Base-by-base conservation (phyloP, 1,140 invertebrate genomes). In the Drosophila nasuta region DNA sequence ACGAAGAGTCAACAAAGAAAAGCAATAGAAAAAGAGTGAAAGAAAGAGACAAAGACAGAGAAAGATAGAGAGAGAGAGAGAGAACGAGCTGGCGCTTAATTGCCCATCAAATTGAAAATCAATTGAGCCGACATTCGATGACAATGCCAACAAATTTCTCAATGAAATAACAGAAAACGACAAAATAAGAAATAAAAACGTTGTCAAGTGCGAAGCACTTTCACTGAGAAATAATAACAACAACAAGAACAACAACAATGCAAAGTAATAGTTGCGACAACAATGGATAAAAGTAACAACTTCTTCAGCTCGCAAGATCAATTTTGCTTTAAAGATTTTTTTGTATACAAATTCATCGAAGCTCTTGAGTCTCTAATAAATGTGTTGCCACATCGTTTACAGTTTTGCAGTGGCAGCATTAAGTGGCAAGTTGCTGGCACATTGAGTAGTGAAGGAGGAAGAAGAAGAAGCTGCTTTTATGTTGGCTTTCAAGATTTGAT, bases 81-180 rank as follows among this genome's bases (percentile, higher is more conserved):
- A 3, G 6, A 54, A 8, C 2, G 17, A 13, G 7, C 5, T 38
- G 20, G n/a, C 38, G 71, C 57, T 57, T 74, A 69, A 74, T 71
- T 65, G 62, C 41, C 17, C 30, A 49, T 65, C 41, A n/a, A 71
- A 65, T 74, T 74, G 71, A 15, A 74, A 69, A 62, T 74, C 71
- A 74, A 74, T 74, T 74, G 65, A 74, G 30, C 43, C 38, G 54
- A 38, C 46, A 65, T 6, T 49, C 30, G 63, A 51, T 59, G 64
- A 68, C 56, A 68, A 74, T 56, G 41, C 41, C 43, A 57, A 62
- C 41, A 59, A 73, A 38, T 54, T 46, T 52, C 52, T 51, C 28
- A 41, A 66, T 11, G 35, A 38, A 38, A 38, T 38, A 10, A 2
- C 17, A 33, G 3, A 46, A 56, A 38, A 25, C 38, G 20, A 6